Evolutionary conservation across 2,113 vertebrate genomes (phyloP).

Genomic region (Mungos mungo): DNA sequence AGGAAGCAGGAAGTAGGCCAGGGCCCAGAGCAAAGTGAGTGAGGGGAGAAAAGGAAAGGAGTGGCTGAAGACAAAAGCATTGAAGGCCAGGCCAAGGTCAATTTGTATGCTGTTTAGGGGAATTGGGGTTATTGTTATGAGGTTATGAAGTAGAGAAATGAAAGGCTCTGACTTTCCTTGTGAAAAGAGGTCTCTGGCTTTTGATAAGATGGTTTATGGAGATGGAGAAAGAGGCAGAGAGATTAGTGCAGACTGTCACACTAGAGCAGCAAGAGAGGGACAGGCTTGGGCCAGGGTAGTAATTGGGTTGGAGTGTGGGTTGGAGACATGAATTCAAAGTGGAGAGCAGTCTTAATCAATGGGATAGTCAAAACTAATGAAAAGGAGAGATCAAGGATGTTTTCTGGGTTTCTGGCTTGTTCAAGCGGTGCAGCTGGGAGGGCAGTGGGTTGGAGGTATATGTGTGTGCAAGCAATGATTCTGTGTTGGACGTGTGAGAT

Average conservation of each 20-base stretch:
- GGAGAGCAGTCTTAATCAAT: not conserved
- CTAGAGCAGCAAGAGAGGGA: not conserved
- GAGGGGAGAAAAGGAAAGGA: too few species aligned
- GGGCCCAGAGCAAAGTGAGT: not conserved
- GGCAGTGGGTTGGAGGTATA: not conserved
- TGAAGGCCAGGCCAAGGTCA: not conserved
- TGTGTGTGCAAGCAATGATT: not conserved
- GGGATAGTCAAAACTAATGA: not conserved
- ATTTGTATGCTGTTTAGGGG: not conserved
- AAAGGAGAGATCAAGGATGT: not conserved
- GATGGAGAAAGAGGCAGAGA: not conserved
- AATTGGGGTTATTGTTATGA: not conserved
- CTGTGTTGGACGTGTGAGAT: not conserved
- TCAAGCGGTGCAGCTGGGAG: not conserved
- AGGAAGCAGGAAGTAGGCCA: not conserved
- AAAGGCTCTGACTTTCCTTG: not conserved
- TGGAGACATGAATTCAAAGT: not conserved
- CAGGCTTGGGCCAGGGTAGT: not conserved
- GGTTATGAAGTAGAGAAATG: not conserved
- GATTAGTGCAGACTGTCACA: not conserved
- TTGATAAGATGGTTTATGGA: not conserved
- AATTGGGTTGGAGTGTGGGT: not conserved
- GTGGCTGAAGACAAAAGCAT: fast-evolving
- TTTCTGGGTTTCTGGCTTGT: not conserved
- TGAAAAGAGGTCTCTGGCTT: not conserved